A percentile compares a stretch with the other conserved stretches of the same genome.
Evolutionary conservation across 37 sponge, comb jelly and placozoan genomes (phyloP).

Genomic region (Beroe ovata): DNA sequence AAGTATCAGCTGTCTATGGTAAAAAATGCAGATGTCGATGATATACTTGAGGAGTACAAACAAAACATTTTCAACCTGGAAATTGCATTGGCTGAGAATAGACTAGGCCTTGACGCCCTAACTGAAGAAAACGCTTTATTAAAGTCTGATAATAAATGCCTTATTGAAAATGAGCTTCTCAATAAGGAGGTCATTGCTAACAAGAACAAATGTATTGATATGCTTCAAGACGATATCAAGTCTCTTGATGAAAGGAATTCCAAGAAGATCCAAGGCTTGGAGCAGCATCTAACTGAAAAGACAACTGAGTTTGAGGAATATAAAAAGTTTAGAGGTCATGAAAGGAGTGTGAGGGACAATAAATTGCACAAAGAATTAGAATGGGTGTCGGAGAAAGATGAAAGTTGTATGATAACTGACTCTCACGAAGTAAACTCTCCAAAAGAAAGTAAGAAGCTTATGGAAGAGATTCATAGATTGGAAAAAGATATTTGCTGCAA

Average conservation of each 20-base stretch:
- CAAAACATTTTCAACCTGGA: neutral
- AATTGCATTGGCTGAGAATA: conserved; percentile 5
- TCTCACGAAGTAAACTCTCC: neutral
- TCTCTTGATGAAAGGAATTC: neutral
- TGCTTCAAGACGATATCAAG: neutral
- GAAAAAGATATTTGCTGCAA: neutral
- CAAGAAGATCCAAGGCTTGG: neutral
- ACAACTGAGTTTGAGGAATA: neutral
- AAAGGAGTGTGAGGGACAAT: neutral
- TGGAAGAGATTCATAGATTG: neutral
- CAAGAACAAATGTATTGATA: neutral
- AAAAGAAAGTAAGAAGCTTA: neutral
- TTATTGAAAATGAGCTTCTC: neutral
- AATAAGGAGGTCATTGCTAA: neutral
- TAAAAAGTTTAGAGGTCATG: neutral
- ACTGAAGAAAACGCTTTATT: neutral
- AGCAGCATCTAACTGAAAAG: neutral
- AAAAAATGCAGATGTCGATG: neutral
- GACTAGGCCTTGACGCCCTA: neutral
- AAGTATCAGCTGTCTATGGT: neutral
- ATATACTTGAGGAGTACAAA: neutral
- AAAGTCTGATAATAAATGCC: neutral
- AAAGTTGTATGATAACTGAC: conserved; percentile 14
- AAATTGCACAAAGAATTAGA: neutral
- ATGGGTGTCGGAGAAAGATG: neutral